Percentiles rank a stretch among this genome's conserved stretches.
phyloP scores from a whole-genome alignment of 1,140 invertebrate species.

The Phenacoccus solenopsis region DNA sequence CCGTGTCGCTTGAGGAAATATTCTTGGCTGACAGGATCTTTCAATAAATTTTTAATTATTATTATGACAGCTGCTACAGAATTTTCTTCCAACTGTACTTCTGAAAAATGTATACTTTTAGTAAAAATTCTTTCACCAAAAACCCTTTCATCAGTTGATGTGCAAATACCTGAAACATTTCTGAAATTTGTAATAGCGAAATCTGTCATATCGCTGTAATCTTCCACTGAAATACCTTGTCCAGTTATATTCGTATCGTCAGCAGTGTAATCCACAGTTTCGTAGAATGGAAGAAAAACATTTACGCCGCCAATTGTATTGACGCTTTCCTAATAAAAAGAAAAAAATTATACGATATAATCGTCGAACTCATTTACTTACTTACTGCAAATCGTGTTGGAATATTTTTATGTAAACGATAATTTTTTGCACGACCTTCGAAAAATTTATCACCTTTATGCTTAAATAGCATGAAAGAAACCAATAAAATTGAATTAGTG shows the following conservation, averaged over 20 bases:
- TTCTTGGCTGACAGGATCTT: slow-evolving; percentile 45
- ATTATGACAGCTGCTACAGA: slow-evolving; percentile 47
- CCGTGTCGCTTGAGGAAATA: slow-evolving; percentile 41
- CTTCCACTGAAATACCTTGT: neutral
- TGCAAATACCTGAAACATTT: neutral
- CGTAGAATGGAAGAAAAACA: slow-evolving; percentile 45
- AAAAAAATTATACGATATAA: slow-evolving; percentile 13
- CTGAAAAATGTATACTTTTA: slow-evolving; percentile 30
- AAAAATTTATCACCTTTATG: no score
- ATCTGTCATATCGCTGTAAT: neutral
- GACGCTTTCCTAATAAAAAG: slow-evolving; percentile 37
- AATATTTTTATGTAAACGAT: no score
- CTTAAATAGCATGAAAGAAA: no score
- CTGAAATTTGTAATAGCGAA: neutral
- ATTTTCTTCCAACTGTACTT: slow-evolving; percentile 47
- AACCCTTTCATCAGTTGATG: neutral
- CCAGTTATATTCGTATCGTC: neutral
- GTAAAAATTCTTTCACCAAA: neutral
- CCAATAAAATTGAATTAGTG: no score
- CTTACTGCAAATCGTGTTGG: no score
- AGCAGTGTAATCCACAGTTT: slow-evolving; percentile 30
- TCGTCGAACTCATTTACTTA: no score
- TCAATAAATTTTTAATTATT: slow-evolving; percentile 43
- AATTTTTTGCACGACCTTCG: no score
- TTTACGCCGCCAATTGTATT: slow-evolving; percentile 46